Evolutionary conservation across 1,140 invertebrate species (phyloP), one percentile per base, ranked within the genome.

Genomic region (Coptotermes formosanus): DNA sequence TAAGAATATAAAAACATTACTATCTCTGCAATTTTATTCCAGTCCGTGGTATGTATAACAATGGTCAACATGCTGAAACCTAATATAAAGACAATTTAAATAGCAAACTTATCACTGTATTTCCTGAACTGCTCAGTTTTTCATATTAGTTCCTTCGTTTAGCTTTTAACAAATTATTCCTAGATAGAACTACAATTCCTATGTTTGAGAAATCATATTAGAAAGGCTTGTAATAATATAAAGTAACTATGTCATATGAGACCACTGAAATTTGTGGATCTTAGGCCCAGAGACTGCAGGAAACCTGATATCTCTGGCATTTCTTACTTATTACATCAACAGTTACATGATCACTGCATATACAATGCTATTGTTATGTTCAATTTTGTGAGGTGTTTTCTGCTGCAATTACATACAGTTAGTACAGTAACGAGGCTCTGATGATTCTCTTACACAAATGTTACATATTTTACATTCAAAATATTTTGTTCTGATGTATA

Each of bases 401-500:
- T 30, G n/a, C n/a, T 75, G 64, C 64, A 30, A 8, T 75, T 30
- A 55, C 52, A 75, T 75, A 75, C 16, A 2, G 9, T 30, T 75
- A 75, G n/a, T 75, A 75, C 64, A 75, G 30, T 14, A 3, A 75
- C 7, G 64, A 75, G 64, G n/a, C 64, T 75, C n/a, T 48, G 48
- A 12, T 48, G 48, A 48, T 48, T 64, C 59, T 64, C 25, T 75
- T 75, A 75, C 64, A 75, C 64, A 75, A 75, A 75, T n/a, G 30
- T n/a, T 75, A 75, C 25, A 14, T 75, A 75, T 25, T 75, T 75
- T 75, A 75, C 64, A 75, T 75, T 75, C 64, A 75, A 75, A 75
- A 75, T 75, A 75, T 75, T 75, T 75, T 75, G 64, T 75, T 75
- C 64, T 75, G 64, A 75, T 75, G 64, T 75, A 75, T 25, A 75